A percentile compares a stretch with the other conserved stretches of the same genome.
These are phyloP conservation scores for Beris morrisii DNA, from an alignment of 2,888 invertebrate species.

Conservation along the genomic window DNA sequence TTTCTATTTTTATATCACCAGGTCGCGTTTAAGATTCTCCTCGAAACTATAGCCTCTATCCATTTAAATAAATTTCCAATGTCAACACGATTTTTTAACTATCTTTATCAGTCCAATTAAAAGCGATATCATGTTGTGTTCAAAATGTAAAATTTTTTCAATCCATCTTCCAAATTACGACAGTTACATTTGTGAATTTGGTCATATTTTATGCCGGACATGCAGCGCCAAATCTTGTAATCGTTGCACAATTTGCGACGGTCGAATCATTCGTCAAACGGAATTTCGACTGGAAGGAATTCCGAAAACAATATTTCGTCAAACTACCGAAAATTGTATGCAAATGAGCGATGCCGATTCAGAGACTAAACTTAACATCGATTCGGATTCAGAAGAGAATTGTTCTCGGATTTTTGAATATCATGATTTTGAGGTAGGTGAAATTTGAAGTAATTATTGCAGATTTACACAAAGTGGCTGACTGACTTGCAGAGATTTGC, in stretches of 20 bases:
- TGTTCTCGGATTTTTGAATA: conserved; percentile 10
- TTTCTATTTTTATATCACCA: conserved; percentile 26
- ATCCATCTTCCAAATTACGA: conserved; percentile 37
- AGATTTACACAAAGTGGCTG: neutral
- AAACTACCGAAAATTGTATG: conserved; percentile 2
- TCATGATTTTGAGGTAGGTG: conserved; percentile 10
- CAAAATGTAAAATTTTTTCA: conserved; percentile 36
- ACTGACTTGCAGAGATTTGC: neutral
- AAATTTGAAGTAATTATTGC: neutral
- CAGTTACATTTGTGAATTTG: conserved; percentile 34
- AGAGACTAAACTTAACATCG: neutral
- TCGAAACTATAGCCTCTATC: too few species aligned
- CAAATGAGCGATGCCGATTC: neutral
- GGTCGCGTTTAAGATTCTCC: conserved; percentile 2
- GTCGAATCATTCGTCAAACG: conserved; percentile 19
- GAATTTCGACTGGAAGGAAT: conserved; percentile 32
- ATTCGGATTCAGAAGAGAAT: conserved; percentile 23
- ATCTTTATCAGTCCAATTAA: neutral
- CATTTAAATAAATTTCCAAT: too few species aligned
- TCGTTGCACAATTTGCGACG: conserved; percentile 26
- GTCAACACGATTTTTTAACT: too few species aligned
- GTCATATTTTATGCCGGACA: conserved; percentile 31
- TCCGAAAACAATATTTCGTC: conserved; percentile 25
- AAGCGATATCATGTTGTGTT: conserved; percentile 30
- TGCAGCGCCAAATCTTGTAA: conserved; percentile 6